These are phyloP conservation scores for Cactoblastis cactorum DNA, from an alignment of 2,888 invertebrate genomes.

Conservation along the genomic window DNA sequence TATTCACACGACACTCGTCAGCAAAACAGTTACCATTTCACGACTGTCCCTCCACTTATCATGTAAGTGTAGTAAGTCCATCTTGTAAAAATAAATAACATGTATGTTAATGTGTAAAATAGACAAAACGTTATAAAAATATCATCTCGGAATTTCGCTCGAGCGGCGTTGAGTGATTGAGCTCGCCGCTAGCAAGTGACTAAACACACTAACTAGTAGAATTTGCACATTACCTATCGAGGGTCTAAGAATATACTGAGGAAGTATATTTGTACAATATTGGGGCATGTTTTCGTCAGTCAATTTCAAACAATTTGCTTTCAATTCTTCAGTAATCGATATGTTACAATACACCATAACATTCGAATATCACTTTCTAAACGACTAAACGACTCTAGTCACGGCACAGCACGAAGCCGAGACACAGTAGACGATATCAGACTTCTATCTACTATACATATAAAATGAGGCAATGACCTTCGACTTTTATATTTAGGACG, in stretches of 20 bases:
- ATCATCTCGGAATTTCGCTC: neutral
- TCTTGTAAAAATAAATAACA: constrained; percentile 42
- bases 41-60: constrained; percentile 40
- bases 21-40: constrained; percentile 46
- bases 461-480: neutral
- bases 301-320: neutral
- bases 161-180: neutral
- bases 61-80: constrained; percentile 51
- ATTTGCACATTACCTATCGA: constrained; percentile 1
- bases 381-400: neutral
- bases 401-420: neutral
- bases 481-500: too few species aligned
- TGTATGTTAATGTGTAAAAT: constrained; percentile 16
- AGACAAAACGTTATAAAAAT: constrained; percentile 12
- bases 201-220: neutral
- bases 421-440: neutral
- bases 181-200: constrained; percentile 7
- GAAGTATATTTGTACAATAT: constrained; percentile 4
- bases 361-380: constrained; percentile 7
- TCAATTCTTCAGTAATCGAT: neutral
- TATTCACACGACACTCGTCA: neutral
- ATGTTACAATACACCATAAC: neutral
- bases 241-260: neutral
- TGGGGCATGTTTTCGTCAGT: constrained; percentile 12
- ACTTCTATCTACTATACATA: neutral